These are phyloP conservation scores for Nemurella pictetii DNA, from an alignment of 2,888 invertebrate genomes.

Conservation along the genomic window DNA sequence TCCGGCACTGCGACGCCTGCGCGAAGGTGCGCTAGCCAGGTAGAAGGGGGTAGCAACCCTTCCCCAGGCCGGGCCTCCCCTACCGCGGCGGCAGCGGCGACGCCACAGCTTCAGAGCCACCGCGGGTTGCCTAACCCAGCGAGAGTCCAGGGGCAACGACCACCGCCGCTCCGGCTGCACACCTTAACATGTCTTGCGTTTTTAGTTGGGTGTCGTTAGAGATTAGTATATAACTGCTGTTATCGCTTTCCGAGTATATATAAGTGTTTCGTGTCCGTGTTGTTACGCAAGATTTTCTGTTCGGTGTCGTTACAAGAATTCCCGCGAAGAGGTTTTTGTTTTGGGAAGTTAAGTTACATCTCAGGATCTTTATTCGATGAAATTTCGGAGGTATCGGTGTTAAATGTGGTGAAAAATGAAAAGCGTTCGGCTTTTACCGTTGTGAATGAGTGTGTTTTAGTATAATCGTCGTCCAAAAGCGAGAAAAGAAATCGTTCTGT, in stretches of 20 bases:
- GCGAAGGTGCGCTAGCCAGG: neutral
- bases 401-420: neutral
- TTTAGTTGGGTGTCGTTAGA: neutral
- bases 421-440: neutral
- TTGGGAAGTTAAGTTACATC: neutral
- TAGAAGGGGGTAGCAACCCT: neutral
- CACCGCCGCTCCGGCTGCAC: neutral
- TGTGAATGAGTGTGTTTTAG: too few relatives aligned
- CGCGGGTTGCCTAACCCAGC: constrained; percentile 14
- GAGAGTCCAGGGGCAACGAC: neutral
- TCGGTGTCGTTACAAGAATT: neutral
- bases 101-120: neutral
- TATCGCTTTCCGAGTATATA: too few relatives aligned
- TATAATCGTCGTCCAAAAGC: neutral
- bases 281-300: neutral
- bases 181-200: neutral
- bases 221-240: neutral
- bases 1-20: neutral
- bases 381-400: neutral
- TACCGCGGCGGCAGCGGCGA: neutral
- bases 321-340: neutral
- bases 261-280: too few relatives aligned
- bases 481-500: neutral
- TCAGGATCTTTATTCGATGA: neutral
- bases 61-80: neutral